phyloP scores from a whole-genome alignment of 2,888 invertebrate genomes.

The Diogma glabrata region DNA sequence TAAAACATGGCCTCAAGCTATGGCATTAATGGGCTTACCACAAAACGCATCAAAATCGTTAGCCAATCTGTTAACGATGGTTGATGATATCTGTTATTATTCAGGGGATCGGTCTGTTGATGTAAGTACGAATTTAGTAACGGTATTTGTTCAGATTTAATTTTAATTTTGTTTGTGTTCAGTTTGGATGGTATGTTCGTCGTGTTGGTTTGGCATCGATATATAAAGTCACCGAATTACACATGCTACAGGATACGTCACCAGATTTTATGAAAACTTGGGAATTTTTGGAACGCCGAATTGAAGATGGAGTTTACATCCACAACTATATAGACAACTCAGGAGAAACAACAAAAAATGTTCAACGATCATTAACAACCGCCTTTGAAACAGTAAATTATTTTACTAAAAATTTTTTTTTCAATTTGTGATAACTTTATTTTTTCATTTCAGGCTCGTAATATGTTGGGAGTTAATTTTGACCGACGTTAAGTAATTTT shows the following conservation, averaged over 20 bases:
- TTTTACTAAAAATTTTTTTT: neutral
- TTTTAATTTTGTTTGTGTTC: slow-evolving; percentile 21
- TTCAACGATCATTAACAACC: slow-evolving; percentile 57
- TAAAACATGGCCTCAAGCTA: slow-evolving; percentile 72
- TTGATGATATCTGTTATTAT: slow-evolving; percentile 84
- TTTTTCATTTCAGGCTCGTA: slow-evolving; percentile 44
- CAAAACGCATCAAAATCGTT: slow-evolving; percentile 67
- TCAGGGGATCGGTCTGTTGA: slow-evolving; percentile 85
- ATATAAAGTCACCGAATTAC: slow-evolving; percentile 80
- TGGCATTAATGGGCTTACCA: slow-evolving; percentile 75
- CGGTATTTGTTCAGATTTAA: slow-evolving; percentile 3
- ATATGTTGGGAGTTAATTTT: slow-evolving; percentile 48
- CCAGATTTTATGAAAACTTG: slow-evolving; percentile 59
- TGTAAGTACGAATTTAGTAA: slow-evolving; percentile 47
- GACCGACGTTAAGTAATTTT: slow-evolving; percentile 7
- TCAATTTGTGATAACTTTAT: slow-evolving; percentile 7
- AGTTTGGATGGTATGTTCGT: slow-evolving; percentile 89
- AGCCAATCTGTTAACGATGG: slow-evolving; percentile 63
- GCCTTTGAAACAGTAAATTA: slow-evolving; percentile 59
- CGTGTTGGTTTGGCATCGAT: slow-evolving; percentile 72
- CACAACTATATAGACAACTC: slow-evolving; percentile 52
- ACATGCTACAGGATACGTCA: slow-evolving; percentile 75
- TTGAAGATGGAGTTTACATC: slow-evolving; percentile 59
- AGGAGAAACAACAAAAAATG: slow-evolving; percentile 47
- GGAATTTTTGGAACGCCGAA: slow-evolving; percentile 67